Conservation (phyloP, 2,113 vertebrate genomes). For the Nettapus auritus region DNA sequence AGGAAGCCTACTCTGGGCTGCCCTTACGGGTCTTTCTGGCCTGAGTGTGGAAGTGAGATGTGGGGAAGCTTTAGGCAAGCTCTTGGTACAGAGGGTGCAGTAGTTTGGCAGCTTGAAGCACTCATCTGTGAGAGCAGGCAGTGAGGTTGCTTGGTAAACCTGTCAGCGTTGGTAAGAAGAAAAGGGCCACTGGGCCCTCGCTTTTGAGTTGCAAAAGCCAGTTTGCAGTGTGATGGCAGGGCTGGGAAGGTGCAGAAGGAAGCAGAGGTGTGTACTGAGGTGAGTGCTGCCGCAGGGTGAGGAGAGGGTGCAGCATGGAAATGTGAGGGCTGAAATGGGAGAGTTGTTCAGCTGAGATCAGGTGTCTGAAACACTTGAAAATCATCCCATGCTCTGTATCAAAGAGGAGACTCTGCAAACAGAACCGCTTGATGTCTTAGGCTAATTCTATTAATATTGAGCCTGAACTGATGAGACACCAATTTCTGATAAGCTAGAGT, state of each 20-base stretch:
- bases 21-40: background rate
- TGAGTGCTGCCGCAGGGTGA: background rate
- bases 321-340: background rate
- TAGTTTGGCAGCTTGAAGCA: constrained; percentile 4
- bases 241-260: background rate
- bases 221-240: background rate
- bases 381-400: background rate
- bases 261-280: background rate
- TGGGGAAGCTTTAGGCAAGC: constrained; percentile 14
- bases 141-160: background rate
- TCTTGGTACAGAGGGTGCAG: background rate
- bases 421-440: background rate
- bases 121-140: background rate
- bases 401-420: background rate
- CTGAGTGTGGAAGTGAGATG: background rate
- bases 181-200: background rate
- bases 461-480: background rate
- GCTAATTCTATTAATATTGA: background rate
- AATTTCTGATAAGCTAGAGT: background rate
- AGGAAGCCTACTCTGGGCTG: background rate
- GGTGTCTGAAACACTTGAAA: background rate
- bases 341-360: background rate
- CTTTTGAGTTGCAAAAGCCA: background rate
- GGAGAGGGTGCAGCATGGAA: background rate
- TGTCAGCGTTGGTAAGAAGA: constrained; percentile 6